Base-by-base conservation (phyloP, 2,888 invertebrate genomes). In the Drosophila lacicola region DNA sequence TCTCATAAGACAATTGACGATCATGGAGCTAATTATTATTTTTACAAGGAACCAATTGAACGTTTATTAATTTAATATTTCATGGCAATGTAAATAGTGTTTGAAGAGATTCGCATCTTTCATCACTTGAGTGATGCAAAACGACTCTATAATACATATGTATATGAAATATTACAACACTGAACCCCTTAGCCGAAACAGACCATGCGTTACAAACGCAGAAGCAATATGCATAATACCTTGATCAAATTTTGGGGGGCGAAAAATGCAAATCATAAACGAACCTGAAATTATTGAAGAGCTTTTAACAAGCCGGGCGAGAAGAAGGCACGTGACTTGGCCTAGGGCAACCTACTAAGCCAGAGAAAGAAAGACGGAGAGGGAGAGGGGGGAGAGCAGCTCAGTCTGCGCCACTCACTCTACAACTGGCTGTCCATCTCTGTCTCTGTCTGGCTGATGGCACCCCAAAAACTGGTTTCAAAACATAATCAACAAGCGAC, bases 391-490 rank as follows among this genome's bases (percentile, higher is more conserved):
- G 9, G 47, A 54, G 36, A 62, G 37, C 10, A 21, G 21, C n/a
- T 4, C 6, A 57, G 19, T 55, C 42, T 44, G 41, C 0, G 13
- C 21, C 17, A 10, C 14, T 6, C 13, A 11, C 14, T 58, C 49
- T 10, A 3, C 9, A 6, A 6, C 45, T 13, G 11, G 25, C 41
- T 49, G n/a, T 11, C 29, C 9, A 8, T 2, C 33, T 29, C 29
- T 29, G 29, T 33, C 36, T 37, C 11, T 50, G n/a, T 37, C 51
- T 51, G 37, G 33, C 42, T 41, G 56, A 45, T 21, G 61, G 70
- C 66, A 66, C 54, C 70, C 47, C 47, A 74, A 47, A 72, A 78
- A 78, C 78, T 46, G 53, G 78, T 78, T 78, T 69, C 41, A 36
- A 17, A 58, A 55, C 51, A 74, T 65, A 47, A 58, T 44, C 61